A percentile compares a stretch with the other conserved stretches of the same genome.
Evolutionary conservation across 2,888 invertebrate genomes (phyloP).

Genomic region (Zygogramma bicolorata): DNA sequence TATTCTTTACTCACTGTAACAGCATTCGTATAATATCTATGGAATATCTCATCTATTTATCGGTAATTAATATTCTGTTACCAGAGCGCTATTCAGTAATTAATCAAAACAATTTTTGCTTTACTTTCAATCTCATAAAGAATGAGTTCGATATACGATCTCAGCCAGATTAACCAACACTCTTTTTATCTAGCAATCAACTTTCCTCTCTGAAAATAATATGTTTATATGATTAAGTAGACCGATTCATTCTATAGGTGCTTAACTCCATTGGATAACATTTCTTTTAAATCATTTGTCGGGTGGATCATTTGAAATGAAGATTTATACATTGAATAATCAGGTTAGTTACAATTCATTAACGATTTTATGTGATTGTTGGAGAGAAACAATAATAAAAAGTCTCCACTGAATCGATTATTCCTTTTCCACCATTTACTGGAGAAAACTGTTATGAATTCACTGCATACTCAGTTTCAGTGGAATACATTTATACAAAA

Average conservation of each 20-base stretch:
- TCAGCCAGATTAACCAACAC: not conserved
- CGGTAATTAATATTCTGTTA: not conserved
- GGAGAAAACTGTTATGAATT: no score
- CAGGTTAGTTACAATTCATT: not conserved
- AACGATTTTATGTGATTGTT: no score
- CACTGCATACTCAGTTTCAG: no score
- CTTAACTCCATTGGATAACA: not conserved
- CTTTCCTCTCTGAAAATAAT: constrained; percentile 14
- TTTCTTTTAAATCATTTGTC: not conserved
- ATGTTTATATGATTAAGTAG: constrained; percentile 10
- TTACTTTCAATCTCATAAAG: not conserved
- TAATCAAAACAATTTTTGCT: not conserved
- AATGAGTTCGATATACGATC: not conserved
- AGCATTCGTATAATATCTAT: not conserved
- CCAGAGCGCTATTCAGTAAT: not conserved
- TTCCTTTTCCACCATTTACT: no score
- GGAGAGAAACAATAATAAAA: no score
- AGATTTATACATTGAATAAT: not conserved
- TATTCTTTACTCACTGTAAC: no score
- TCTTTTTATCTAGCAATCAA: constrained; percentile 1
- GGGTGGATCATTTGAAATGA: not conserved
- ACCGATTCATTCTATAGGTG: not conserved
- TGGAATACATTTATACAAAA: no score
- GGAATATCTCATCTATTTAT: not conserved
- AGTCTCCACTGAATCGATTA: no score